These are phyloP conservation scores for Oceanodroma leucorhoa DNA, from an alignment of 2,797 vertebrate species.

Conservation along the genomic window DNA sequence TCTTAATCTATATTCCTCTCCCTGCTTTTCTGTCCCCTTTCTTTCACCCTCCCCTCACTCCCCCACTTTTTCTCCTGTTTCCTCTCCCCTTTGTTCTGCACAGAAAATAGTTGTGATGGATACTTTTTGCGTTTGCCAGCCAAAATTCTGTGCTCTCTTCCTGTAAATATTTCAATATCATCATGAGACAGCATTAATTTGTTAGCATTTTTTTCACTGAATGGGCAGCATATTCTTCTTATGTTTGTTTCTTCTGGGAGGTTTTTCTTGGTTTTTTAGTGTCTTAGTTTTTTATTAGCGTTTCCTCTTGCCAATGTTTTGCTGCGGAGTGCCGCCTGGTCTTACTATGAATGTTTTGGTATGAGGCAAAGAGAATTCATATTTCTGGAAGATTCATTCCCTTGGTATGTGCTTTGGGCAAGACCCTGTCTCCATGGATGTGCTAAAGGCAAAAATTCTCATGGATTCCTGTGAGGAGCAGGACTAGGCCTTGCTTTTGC, in stretches of 20 bases:
- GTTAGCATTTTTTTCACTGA: constrained; percentile 58
- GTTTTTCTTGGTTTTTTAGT: constrained; percentile 29
- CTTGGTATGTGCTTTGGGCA: constrained; percentile 48
- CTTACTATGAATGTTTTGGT: constrained; percentile 63
- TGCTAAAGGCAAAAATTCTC: constrained; percentile 31
- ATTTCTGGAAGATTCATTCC: constrained; percentile 49
- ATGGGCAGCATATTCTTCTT: constrained; percentile 34
- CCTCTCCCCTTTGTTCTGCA: not conserved
- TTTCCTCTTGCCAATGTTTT: constrained; percentile 28
- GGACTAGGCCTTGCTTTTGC: not conserved
- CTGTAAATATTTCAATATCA: constrained; percentile 63
- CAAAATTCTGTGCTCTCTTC: constrained; percentile 47
- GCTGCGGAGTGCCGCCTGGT: not conserved
- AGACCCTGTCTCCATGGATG: not conserved
- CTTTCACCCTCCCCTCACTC: not conserved
- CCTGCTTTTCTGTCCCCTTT: not conserved
- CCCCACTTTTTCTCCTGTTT: not conserved
- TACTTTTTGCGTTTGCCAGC: not conserved
- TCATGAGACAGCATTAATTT: constrained; percentile 55
- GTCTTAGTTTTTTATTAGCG: constrained; percentile 21
- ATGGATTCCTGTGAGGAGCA: not conserved
- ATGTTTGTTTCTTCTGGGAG: constrained; percentile 55
- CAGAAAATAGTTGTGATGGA: not conserved
- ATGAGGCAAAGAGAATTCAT: constrained; percentile 47
- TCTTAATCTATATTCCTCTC: not conserved